Conservation (phyloP, 2,113 vertebrate species). For the Bufo bufo region DNA sequence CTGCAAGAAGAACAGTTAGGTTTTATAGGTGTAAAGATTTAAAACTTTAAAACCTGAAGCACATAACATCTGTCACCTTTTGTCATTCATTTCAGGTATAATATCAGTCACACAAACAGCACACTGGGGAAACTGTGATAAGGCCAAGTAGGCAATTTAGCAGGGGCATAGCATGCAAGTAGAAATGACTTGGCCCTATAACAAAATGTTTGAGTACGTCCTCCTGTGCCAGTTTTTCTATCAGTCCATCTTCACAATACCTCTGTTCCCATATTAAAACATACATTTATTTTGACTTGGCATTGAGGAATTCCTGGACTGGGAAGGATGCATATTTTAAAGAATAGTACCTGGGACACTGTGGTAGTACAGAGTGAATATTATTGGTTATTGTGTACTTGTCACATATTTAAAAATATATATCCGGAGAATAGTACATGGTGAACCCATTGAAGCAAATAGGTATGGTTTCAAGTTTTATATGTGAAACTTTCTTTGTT, state of each 20-base stretch:
- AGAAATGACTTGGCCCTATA: neutral
- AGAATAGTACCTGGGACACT: neutral
- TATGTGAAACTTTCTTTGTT: too few relatives aligned
- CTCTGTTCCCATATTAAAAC: neutral
- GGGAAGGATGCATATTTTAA: neutral
- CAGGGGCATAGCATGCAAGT: neutral
- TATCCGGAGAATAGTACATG: too few relatives aligned
- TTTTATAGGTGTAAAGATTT: constrained; percentile 49
- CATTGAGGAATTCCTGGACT: neutral
- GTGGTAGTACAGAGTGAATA: neutral
- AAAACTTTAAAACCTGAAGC: constrained; percentile 48
- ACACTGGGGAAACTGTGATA: constrained; percentile 23
- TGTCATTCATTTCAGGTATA: constrained; percentile 41
- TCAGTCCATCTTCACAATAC: neutral
- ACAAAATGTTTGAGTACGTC: neutral
- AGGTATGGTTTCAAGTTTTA: too few relatives aligned
- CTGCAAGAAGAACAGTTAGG: constrained; percentile 31
- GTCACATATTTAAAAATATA: too few relatives aligned
- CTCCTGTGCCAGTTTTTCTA: neutral
- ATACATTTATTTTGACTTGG: neutral
- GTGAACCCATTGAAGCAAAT: too few relatives aligned
- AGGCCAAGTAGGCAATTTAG: constrained; percentile 9
- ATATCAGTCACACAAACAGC: constrained; percentile 41
- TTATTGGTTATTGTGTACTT: neutral
- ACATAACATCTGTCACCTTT: constrained; percentile 45